Conservation (phyloP, 2,888 invertebrate genomes). For the Drosophila sordidula region DNA sequence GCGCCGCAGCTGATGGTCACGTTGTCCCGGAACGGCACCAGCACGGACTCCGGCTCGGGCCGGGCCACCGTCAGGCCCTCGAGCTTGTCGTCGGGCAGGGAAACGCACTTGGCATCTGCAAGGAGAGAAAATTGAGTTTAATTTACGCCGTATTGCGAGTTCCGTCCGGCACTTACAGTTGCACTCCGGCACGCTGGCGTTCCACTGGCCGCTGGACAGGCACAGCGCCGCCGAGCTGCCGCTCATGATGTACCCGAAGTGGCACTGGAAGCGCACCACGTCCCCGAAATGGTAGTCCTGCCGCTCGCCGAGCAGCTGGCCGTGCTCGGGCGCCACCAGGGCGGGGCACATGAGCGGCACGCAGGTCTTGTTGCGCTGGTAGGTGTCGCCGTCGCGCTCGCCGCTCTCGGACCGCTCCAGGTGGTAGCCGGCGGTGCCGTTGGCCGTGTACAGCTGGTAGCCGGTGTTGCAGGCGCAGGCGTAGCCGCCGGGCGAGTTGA, state of each 20-base stretch:
- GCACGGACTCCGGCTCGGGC: constrained; percentile 92
- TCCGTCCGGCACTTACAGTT: too few species aligned
- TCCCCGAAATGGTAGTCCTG: constrained; percentile 95
- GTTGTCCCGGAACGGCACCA: constrained; percentile 95
- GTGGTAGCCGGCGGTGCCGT: constrained; percentile 95
- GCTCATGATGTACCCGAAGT: constrained; percentile 96
- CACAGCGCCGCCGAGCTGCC: constrained; percentile 95
- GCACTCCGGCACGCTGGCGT: constrained; percentile 96
- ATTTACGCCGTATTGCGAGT: too few species aligned
- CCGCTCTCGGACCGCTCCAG: constrained; percentile 94
- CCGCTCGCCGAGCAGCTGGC: constrained; percentile 92
- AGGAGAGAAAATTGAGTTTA: background rate
- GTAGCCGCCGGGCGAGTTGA: constrained; percentile 94
- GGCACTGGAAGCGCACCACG: constrained; percentile 95
- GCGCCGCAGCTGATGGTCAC: constrained; percentile 93
- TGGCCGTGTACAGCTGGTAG: constrained; percentile 93
- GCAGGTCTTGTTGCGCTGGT: constrained; percentile 96
- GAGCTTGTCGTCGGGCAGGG: constrained; percentile 94
- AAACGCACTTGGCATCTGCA: constrained; percentile 94
- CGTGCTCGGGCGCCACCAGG: constrained; percentile 92
- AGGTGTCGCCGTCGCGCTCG: constrained; percentile 93
- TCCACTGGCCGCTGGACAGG: constrained; percentile 96
- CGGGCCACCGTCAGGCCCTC: constrained; percentile 93
- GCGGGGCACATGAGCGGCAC: constrained; percentile 96
- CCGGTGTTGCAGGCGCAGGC: constrained; percentile 96